A percentile compares a stretch with the other conserved stretches of the same genome.
Evolutionary conservation across 2,113 vertebrate genomes (phyloP).

Genomic region (Camelus bactrianus): DNA sequence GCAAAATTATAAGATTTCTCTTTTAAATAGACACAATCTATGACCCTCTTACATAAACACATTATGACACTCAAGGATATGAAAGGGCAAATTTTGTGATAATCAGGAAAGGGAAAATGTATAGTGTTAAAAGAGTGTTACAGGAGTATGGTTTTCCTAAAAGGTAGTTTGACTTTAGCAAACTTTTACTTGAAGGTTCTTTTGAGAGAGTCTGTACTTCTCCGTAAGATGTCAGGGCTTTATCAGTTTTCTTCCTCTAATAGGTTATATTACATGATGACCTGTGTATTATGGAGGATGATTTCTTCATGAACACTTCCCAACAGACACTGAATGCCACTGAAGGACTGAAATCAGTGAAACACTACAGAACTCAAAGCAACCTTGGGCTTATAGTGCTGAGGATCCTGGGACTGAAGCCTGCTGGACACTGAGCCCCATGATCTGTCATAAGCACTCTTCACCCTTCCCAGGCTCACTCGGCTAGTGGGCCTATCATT

Average conservation of each 20-base stretch:
- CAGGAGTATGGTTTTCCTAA: too few relatives aligned
- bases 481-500: not conserved
- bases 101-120: not conserved
- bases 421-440: not conserved
- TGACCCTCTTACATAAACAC: not conserved
- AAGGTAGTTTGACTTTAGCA: not conserved
- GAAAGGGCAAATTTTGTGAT: not conserved
- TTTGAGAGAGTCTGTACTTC: not conserved
- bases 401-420: not conserved
- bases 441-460: not conserved
- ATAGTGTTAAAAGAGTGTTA: not conserved
- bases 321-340: not conserved
- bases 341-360: not conserved
- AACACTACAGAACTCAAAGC: not conserved
- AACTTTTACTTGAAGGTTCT: not conserved
- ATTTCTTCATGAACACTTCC: not conserved
- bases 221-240: not conserved
- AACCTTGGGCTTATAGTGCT: not conserved
- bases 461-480: not conserved
- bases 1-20: not conserved
- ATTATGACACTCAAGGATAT: not conserved
- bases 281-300: not conserved
- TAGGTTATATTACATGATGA: not conserved
- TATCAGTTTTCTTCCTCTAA: not conserved
- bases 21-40: not conserved